Evolutionary conservation across 2,888 invertebrate species (phyloP).

Genomic region (Ormyrus pomaceus): DNA sequence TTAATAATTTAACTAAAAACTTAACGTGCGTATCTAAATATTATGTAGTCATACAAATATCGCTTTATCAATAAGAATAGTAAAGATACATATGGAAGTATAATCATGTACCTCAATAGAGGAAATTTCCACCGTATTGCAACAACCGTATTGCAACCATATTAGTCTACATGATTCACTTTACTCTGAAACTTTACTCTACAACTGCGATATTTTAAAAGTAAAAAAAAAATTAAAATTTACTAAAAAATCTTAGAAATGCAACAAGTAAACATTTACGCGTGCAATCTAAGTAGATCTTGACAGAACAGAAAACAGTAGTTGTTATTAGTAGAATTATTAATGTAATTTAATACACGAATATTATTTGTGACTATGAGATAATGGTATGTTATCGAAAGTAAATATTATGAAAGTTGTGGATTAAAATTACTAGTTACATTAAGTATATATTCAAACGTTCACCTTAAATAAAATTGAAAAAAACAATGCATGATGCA

Average conservation of each 20-base stretch:
- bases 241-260: conserved; percentile 29
- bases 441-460: conserved; percentile 49
- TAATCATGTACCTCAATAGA: conserved; percentile 13
- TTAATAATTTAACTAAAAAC: conserved; percentile 9
- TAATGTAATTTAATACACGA: conserved; percentile 34
- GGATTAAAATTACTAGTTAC: conserved; percentile 1
- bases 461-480: conserved; percentile 55
- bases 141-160: conserved; percentile 18
- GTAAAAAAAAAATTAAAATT: conserved; percentile 25
- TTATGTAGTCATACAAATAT: conserved; percentile 20
- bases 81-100: conserved; percentile 32
- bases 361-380: conserved; percentile 53
- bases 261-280: conserved; percentile 24
- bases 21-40: conserved; percentile 8
- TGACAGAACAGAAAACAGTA: conserved; percentile 29
- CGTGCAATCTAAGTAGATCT: conserved; percentile 15
- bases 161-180: conserved; percentile 22
- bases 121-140: conserved; percentile 6
- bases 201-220: conserved; percentile 58
- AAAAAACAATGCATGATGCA: conserved; percentile 57
- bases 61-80: conserved; percentile 38
- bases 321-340: conserved; percentile 38
- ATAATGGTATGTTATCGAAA: conserved; percentile 54
- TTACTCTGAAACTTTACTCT: conserved; percentile 55
- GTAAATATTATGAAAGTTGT: conserved; percentile 14